Conservation (phyloP, 1,140 invertebrate genomes). For the Probaryconus sp. region DNA sequence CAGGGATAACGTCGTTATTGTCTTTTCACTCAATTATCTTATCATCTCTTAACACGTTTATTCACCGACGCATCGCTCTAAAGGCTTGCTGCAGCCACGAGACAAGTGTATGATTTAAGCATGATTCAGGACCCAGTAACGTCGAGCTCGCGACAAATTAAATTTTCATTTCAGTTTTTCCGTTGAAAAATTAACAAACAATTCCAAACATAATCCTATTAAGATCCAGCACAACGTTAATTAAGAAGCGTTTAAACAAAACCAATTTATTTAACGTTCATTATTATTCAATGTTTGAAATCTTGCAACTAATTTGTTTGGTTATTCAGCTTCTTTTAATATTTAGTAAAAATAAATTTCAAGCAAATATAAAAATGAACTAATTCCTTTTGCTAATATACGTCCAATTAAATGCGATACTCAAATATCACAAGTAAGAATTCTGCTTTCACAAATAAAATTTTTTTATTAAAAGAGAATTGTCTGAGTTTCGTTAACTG, state of each 20-base stretch:
- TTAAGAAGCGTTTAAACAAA: constrained; percentile 2
- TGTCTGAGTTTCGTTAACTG: too few relatives aligned
- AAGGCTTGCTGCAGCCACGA: constrained; percentile 10
- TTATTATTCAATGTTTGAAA: too few relatives aligned
- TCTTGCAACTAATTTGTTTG: too few relatives aligned
- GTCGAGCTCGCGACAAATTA: constrained; percentile 16
- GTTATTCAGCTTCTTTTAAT: too few relatives aligned
- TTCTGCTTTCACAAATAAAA: too few relatives aligned
- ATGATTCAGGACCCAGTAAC: constrained; percentile 3
- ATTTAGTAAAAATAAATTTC: too few relatives aligned
- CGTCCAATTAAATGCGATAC: too few relatives aligned
- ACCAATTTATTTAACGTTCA: too few relatives aligned
- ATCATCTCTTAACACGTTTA: constrained; percentile 37
- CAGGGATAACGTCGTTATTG: constrained; percentile 1
- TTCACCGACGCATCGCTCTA: constrained; percentile 20
- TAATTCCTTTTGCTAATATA: too few relatives aligned
- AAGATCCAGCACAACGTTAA: constrained; percentile 6
- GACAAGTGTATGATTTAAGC: constrained; percentile 20
- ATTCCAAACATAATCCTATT: constrained; percentile 21
- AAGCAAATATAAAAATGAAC: too few relatives aligned
- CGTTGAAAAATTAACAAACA: constrained; percentile 20
- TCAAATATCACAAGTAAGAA: too few relatives aligned
- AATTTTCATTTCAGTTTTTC: constrained; percentile 27
- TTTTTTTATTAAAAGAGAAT: too few relatives aligned
- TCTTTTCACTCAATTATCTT: constrained; percentile 36